Evolutionary conservation across 2,888 invertebrate species (phyloP), one percentile per base, ranked within the genome.

Genomic region (Mesopsocus fuscifrons): DNA sequence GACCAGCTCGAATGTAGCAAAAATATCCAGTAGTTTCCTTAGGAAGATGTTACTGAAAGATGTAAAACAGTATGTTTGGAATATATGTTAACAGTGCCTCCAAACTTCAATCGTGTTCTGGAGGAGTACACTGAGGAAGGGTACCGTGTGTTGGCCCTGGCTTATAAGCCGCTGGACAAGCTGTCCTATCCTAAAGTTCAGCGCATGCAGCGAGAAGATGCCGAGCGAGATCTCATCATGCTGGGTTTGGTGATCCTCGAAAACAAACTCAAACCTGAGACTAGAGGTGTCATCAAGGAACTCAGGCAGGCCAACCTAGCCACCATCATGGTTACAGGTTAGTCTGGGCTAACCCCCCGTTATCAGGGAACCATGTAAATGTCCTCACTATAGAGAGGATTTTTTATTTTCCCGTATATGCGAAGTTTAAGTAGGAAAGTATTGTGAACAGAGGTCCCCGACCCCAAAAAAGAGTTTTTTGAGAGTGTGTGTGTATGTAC

Each of bases 281-380:
- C 92, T 0, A 73, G 76, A 0, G 76, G 77, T 2, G 80, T 89
- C 41, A 84, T 97, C 42, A 61, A 71, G 6, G 74, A 76, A 40
- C 64, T 97, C 41, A 80, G 76, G 49, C 69, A 78, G 8, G 97
- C 98, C 0, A 72, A 79, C 52, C 85, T 99, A 43, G 71, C 87
- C 42, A 81, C 84, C 3, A 74, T 94, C n/a, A 98, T 99, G 97
- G 87, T 97, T 4, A 98, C 97, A 26, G 95, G 81, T 79, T 52
- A 54, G 55, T 46, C 23, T 43, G 34, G 3, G 4, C n/a, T n/a
- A n/a, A n/a, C n/a, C n/a, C n/a, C n/a, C n/a, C n/a, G n/a, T n/a
- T n/a, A n/a, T n/a, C n/a, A n/a, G n/a, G n/a, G n/a, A n/a, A n/a
- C n/a, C n/a, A n/a, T n/a, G n/a, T n/a, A n/a, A n/a, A n/a, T n/a